phyloP scores from a whole-genome alignment of 2,113 vertebrate genomes.

The Percopsis transmontana region DNA sequence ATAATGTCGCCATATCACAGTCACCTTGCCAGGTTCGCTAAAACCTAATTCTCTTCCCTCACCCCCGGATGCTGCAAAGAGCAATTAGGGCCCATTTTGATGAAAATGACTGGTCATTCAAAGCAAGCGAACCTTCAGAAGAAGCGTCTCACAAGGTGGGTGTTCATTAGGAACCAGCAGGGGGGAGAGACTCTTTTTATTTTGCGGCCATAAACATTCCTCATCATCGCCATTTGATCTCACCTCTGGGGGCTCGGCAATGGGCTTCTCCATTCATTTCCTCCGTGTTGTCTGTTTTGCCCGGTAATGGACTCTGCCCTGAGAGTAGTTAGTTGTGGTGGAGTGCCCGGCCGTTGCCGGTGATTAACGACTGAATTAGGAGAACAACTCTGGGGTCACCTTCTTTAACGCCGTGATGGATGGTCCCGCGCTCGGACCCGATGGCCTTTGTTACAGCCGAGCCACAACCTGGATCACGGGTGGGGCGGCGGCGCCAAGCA shows the following conservation, averaged over 20 bases:
- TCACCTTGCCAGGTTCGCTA: constrained; percentile 72
- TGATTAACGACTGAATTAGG: constrained; percentile 73
- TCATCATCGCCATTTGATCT: constrained; percentile 76
- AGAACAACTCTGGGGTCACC: constrained; percentile 70
- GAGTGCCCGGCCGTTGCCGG: no score
- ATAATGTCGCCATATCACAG: constrained; percentile 64
- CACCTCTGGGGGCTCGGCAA: constrained; percentile 66
- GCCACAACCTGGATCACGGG: constrained; percentile 21
- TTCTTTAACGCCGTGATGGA: constrained; percentile 70
- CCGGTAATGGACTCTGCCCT: constrained; percentile 69
- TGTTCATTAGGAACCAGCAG: constrained; percentile 73
- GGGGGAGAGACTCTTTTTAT: constrained; percentile 68
- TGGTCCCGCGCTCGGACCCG: constrained; percentile 38
- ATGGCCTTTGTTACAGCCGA: constrained; percentile 40
- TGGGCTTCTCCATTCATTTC: constrained; percentile 67
- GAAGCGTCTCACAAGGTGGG: constrained; percentile 65
- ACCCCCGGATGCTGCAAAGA: constrained; percentile 41
- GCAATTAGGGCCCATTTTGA: constrained; percentile 67
- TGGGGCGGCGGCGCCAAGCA: background rate
- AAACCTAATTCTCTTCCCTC: constrained; percentile 49
- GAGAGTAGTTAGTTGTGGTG: constrained; percentile 58
- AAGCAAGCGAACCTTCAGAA: constrained; percentile 46
- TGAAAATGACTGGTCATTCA: constrained; percentile 70
- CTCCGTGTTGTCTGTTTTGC: constrained; percentile 67
- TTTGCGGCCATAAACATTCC: constrained; percentile 69